Conservation (phyloP, 2,797 vertebrate genomes). For the Diceros bicornis region DNA sequence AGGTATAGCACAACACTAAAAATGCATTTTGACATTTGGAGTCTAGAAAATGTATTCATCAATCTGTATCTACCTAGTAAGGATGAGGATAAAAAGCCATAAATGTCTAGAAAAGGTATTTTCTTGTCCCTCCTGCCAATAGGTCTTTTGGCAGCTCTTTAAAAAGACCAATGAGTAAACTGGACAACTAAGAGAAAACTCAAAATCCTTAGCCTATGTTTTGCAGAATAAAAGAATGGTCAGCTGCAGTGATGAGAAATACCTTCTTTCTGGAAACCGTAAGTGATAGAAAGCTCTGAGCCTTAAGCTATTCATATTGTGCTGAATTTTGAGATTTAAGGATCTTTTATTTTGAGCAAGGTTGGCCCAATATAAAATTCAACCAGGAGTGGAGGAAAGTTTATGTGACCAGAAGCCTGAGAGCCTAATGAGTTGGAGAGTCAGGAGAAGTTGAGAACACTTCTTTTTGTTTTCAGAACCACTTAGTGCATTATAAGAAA, state of each 20-base stretch:
- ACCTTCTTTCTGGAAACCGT: background rate
- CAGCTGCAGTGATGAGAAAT: background rate
- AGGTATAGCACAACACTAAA: background rate
- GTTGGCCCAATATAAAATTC: background rate
- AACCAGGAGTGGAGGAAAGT: background rate
- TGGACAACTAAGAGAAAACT: background rate
- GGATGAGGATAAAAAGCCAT: background rate
- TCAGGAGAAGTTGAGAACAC: background rate
- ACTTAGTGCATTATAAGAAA: background rate
- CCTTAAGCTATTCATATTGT: background rate
- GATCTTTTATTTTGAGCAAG: background rate
- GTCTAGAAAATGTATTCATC: background rate
- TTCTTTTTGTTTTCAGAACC: background rate
- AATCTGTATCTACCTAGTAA: background rate
- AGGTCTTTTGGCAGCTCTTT: background rate
- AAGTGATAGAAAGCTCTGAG: background rate
- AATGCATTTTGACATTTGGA: background rate
- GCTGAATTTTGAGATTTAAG: background rate
- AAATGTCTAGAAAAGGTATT: background rate
- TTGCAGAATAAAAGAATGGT: background rate
- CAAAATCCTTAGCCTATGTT: background rate
- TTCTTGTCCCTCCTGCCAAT: background rate
- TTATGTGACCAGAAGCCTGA: background rate
- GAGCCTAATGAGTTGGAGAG: background rate
- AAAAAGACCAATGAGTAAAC: background rate